Evolutionary conservation across 2,888 invertebrate genomes (phyloP).

Genomic region (Volucella inanis): DNA sequence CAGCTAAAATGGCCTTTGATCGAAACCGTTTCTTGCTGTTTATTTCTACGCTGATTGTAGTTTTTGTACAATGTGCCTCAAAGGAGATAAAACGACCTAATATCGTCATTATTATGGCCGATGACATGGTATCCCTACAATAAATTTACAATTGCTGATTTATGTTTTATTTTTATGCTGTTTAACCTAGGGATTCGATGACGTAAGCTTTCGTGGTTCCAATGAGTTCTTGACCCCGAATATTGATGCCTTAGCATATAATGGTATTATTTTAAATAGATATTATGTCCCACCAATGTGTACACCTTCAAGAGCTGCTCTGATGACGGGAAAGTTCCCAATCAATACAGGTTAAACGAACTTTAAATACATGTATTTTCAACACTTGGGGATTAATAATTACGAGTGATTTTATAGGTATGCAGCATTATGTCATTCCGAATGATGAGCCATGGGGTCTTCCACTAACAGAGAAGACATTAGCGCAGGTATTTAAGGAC

Average conservation of each 20-base stretch:
- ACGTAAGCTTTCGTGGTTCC: constrained; percentile 95
- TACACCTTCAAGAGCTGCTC: constrained; percentile 91
- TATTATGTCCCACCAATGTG: constrained; percentile 92
- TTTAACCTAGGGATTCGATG: constrained; percentile 92
- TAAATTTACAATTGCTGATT: not conserved
- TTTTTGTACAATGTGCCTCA: constrained; percentile 78
- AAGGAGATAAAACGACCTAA: constrained; percentile 83
- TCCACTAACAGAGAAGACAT: constrained; percentile 87
- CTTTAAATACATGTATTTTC: not conserved
- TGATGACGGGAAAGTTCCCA: constrained; percentile 94
- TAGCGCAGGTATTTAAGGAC: constrained; percentile 88
- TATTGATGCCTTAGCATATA: constrained; percentile 93
- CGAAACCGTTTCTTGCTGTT: not conserved
- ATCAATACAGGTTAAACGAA: constrained; percentile 87
- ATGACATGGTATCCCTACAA: constrained; percentile 88
- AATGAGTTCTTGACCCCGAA: constrained; percentile 95
- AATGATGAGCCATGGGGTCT: constrained; percentile 90
- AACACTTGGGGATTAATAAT: not conserved
- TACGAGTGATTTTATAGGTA: constrained; percentile 83
- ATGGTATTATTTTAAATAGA: constrained; percentile 92
- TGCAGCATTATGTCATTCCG: constrained; percentile 88
- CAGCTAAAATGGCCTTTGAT: no score
- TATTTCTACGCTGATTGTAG: not conserved
- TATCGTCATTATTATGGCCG: constrained; percentile 90
- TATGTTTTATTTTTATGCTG: not conserved